Evolutionary conservation across 2,113 vertebrate genomes (phyloP).

Genomic region (Odobenus rosmarus): DNA sequence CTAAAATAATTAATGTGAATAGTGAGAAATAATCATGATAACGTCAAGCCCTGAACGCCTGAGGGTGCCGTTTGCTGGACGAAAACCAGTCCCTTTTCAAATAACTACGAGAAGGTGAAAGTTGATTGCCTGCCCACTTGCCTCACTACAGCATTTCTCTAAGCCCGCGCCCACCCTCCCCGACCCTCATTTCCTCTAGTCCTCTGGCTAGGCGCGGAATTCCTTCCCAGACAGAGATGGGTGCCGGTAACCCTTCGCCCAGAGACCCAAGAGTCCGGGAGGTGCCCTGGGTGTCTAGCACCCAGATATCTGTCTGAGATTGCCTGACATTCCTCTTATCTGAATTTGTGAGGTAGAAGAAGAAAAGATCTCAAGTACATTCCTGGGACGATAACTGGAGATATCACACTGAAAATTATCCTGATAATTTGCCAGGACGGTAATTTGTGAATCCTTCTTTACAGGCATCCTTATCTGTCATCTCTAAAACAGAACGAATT

Average conservation of each 20-base stretch:
- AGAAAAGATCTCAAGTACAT: background rate
- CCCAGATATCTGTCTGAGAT: background rate
- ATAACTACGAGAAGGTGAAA: slow-evolving; percentile 32
- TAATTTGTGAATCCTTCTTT: background rate
- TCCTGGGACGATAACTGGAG: background rate
- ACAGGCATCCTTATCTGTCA: background rate
- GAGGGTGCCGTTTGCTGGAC: slow-evolving; percentile 27
- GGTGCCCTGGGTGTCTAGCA: background rate
- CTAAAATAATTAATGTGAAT: slow-evolving; percentile 39
- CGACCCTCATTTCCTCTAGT: background rate
- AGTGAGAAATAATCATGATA: background rate
- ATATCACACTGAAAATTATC: background rate
- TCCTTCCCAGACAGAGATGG: background rate
- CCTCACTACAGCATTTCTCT: background rate
- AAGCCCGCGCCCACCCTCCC: background rate
- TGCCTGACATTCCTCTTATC: background rate
- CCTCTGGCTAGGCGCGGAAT: fast-evolving
- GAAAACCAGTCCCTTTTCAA: slow-evolving; percentile 57
- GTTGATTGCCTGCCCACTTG: slow-evolving; percentile 10
- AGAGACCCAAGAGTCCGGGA: background rate
- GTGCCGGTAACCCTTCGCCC: background rate
- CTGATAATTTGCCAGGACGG: background rate
- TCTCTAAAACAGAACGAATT: background rate
- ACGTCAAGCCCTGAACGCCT: background rate
- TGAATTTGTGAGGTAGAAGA: background rate